Evolutionary conservation across 2,888 invertebrate species (phyloP).

Genomic region (Meloe dianella): DNA sequence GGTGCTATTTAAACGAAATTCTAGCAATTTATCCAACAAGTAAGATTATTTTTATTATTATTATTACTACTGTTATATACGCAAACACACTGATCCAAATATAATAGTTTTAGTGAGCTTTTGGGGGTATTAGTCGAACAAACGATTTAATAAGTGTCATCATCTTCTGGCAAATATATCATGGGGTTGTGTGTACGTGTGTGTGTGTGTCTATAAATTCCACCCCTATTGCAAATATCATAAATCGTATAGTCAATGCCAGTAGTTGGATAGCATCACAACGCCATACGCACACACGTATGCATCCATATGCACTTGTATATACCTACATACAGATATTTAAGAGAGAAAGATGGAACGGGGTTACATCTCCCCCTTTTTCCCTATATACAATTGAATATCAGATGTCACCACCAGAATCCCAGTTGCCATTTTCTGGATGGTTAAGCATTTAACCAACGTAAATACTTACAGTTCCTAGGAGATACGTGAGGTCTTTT

Average conservation of each 20-base stretch:
- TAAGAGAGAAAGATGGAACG: constrained; percentile 10
- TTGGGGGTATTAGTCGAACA: constrained; percentile 51
- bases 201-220: constrained; percentile 12
- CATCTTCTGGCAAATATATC: constrained; percentile 54
- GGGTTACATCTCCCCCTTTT: constrained; percentile 37
- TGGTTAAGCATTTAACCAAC: constrained; percentile 48
- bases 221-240: constrained; percentile 48
- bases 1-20: background rate
- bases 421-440: constrained; percentile 57
- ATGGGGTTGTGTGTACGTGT: constrained; percentile 22
- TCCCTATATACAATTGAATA: constrained; percentile 54
- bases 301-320: too few relatives aligned
- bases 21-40: background rate
- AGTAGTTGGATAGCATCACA: constrained; percentile 43
- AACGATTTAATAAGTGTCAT: constrained; percentile 60
- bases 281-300: constrained; percentile 20
- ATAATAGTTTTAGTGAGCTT: background rate
- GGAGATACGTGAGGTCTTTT: background rate
- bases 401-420: constrained; percentile 58
- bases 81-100: background rate
- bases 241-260: constrained; percentile 55
- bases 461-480: constrained; percentile 16
- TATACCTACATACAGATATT: background rate
- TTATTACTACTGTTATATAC: background rate
- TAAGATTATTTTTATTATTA: background rate